Evolutionary conservation across 92 coral and sea anemone species (phyloP).

Genomic region (Montipora capitata): DNA sequence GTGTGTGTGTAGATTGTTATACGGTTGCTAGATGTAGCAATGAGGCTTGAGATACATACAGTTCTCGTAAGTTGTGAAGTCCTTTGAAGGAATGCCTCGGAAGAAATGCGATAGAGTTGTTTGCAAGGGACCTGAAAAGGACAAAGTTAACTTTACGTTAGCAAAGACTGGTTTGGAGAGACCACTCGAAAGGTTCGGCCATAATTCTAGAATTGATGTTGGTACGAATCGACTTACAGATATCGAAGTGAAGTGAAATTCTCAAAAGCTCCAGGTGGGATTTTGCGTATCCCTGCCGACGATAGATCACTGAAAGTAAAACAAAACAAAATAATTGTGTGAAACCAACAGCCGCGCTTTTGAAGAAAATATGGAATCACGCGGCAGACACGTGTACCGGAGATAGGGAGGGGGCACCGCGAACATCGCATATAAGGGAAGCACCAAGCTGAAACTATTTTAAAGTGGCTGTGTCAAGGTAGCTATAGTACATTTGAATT

Average conservation of each 20-base stretch:
- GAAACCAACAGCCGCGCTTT: neutral
- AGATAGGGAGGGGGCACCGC: too few relatives aligned
- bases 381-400: too few relatives aligned
- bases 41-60: slow-evolving; percentile 67
- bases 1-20: neutral
- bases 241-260: slow-evolving; percentile 78
- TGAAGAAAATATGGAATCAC: too few relatives aligned
- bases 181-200: neutral
- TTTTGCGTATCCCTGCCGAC: slow-evolving; percentile 65
- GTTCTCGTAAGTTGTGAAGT: slow-evolving; percentile 81
- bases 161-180: neutral
- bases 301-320: slow-evolving; percentile 79
- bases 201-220: too few relatives aligned
- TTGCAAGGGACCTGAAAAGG: slow-evolving; percentile 85
- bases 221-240: slow-evolving; percentile 71
- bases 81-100: slow-evolving; percentile 84
- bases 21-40: too few relatives aligned
- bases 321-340: neutral
- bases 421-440: too few relatives aligned
- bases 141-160: neutral
- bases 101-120: slow-evolving; percentile 82
- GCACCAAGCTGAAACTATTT: too few relatives aligned
- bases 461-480: too few relatives aligned
- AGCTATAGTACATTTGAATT: too few relatives aligned
- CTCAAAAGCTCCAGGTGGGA: slow-evolving; percentile 81